A percentile compares a stretch with the other conserved stretches of the same genome.
Evolutionary conservation across 2,797 vertebrate genomes (phyloP).

Genomic region (Tragopan temminckii): DNA sequence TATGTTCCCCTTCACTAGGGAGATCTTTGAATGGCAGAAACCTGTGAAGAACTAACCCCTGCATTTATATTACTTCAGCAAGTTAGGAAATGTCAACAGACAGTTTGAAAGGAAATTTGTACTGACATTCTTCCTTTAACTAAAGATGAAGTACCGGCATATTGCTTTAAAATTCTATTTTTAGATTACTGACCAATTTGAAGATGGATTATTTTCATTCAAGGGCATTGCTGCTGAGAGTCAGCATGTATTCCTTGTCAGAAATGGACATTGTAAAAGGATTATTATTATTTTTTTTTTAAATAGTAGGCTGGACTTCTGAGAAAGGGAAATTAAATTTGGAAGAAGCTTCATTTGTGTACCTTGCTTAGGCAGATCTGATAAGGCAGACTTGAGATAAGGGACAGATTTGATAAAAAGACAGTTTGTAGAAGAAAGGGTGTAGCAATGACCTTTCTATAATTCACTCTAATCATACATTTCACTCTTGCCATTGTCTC

Average conservation of each 20-base stretch:
- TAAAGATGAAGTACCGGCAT: not conserved
- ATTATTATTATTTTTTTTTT: not conserved
- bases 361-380: conserved; percentile 14
- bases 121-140: not conserved
- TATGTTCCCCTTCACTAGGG: not conserved
- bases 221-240: not conserved
- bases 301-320: not conserved
- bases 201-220: conserved; percentile 11
- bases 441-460: conserved; percentile 29
- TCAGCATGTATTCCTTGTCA: not conserved
- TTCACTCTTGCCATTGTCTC: conserved; percentile 13
- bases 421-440: not conserved
- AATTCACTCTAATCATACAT: not conserved
- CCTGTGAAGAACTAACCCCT: not conserved
- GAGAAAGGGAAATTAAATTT: conserved; percentile 34
- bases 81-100: not conserved
- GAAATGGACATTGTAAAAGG: conserved; percentile 2
- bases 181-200: conserved; percentile 20
- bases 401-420: conserved; percentile 14
- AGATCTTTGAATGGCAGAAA: not conserved
- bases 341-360: conserved; percentile 2
- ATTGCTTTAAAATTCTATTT: conserved; percentile 13
- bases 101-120: not conserved
- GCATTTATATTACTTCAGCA: not conserved
- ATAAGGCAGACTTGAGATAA: conserved; percentile 30